Evolutionary conservation across 2,888 invertebrate species (phyloP).

Genomic region (Pandemis corylana): DNA sequence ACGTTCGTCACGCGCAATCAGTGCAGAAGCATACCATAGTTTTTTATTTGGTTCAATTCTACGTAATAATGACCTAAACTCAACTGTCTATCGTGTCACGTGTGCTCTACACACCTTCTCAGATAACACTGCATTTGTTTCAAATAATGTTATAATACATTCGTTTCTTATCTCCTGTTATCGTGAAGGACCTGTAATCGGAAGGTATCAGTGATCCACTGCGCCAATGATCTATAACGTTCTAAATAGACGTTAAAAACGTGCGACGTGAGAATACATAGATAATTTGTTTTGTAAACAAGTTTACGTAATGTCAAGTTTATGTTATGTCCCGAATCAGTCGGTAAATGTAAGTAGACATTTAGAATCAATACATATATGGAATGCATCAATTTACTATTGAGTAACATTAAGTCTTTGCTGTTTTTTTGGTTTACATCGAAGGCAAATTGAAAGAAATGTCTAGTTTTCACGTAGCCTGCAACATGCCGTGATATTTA

Average conservation of each 20-base stretch:
- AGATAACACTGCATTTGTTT: constrained; percentile 62
- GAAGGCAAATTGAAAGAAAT: neutral
- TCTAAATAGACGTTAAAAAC: constrained; percentile 52
- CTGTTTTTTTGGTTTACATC: neutral
- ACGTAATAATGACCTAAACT: constrained; percentile 30
- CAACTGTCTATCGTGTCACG: constrained; percentile 43
- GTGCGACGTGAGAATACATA: constrained; percentile 12
- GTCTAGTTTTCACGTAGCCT: constrained; percentile 28
- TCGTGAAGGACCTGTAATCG: constrained; percentile 67
- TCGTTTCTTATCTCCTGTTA: constrained; percentile 62
- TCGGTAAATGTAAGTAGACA: neutral
- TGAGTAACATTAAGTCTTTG: neutral
- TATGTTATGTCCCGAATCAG: neutral
- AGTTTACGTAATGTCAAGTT: constrained; percentile 29
- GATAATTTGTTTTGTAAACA: constrained; percentile 46
- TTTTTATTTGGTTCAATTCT: constrained; percentile 37
- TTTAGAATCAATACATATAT: neutral
- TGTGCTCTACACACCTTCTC: constrained; percentile 56
- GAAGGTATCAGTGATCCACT: constrained; percentile 56
- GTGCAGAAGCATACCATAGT: constrained; percentile 8
- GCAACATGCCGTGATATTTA: constrained; percentile 54
- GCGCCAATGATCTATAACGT: constrained; percentile 56
- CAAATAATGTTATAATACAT: constrained; percentile 48
- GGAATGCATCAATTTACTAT: neutral
- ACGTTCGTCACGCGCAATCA: constrained; percentile 10